A percentile compares a stretch with the other conserved stretches of the same genome.
Evolutionary conservation across 2,113 vertebrate genomes (phyloP).

Genomic region (Sinocyclocheilus maitianheensis): DNA sequence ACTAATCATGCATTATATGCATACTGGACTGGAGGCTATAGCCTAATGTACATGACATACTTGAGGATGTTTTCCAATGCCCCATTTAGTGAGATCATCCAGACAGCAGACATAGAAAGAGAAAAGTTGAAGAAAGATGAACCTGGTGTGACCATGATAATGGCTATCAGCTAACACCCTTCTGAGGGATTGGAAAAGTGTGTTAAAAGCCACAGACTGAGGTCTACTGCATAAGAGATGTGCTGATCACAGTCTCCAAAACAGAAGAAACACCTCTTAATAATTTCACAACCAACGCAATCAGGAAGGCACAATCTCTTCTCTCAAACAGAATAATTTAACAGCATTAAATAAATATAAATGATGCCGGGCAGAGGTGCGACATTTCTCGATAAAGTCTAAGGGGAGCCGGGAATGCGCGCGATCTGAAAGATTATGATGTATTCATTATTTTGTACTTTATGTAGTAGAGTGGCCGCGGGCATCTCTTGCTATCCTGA

Average conservation of each 20-base stretch:
- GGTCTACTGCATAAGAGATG: slow-evolving; percentile 8
- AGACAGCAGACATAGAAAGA: neutral
- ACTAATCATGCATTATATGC: neutral
- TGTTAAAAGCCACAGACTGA: slow-evolving; percentile 1
- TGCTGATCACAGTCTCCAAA: neutral
- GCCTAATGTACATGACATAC: neutral
- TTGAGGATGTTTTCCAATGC: neutral
- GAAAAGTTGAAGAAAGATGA: slow-evolving; percentile 13
- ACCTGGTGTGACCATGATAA: slow-evolving; percentile 25
- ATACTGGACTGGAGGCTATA: neutral
- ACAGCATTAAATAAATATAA: slow-evolving; percentile 53
- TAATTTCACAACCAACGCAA: slow-evolving; percentile 37
- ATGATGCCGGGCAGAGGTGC: slow-evolving; percentile 38
- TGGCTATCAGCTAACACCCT: slow-evolving; percentile 10
- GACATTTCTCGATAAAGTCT: slow-evolving; percentile 24
- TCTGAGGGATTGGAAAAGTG: slow-evolving; percentile 3
- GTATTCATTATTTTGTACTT: slow-evolving; percentile 40
- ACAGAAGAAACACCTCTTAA: slow-evolving; percentile 29
- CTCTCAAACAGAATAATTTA: slow-evolving; percentile 54
- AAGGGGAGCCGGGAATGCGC: slow-evolving; percentile 5
- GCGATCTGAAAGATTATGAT: slow-evolving; percentile 37
- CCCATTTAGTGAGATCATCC: neutral
- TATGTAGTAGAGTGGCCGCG: slow-evolving; percentile 2
- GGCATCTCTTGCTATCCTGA: neutral
- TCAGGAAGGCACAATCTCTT: slow-evolving; percentile 6